phyloP scores from a whole-genome alignment of 2,797 vertebrate genomes.

The Chloroceryle amazona region DNA sequence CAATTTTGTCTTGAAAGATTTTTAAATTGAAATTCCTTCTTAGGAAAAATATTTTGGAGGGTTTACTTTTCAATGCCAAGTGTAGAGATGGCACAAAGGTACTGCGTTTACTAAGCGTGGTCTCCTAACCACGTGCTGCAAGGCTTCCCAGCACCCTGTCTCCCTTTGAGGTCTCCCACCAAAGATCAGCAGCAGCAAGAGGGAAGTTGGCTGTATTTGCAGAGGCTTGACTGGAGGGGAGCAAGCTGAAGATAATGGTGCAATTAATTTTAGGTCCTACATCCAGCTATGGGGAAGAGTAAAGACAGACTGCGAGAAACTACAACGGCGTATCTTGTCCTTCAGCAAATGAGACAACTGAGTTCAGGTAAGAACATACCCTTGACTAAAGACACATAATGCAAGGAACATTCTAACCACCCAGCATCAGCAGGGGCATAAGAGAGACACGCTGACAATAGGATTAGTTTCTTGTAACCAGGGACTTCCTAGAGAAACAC shows the following conservation, averaged over 20 bases:
- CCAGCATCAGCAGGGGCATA: background rate
- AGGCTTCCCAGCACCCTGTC: background rate
- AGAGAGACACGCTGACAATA: background rate
- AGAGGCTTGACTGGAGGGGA: background rate
- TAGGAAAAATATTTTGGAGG: background rate
- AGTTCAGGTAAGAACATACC: background rate
- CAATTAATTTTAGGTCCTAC: background rate
- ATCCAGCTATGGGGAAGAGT: background rate
- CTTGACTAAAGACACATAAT: background rate
- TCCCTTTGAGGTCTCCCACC: background rate
- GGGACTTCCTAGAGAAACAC: background rate
- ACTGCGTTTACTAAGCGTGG: background rate
- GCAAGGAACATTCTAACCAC: background rate
- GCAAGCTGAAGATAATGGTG: background rate
- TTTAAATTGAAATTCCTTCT: background rate
- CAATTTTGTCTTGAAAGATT: constrained; percentile 11
- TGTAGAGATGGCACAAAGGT: background rate
- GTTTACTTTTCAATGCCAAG: background rate
- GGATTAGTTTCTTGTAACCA: background rate
- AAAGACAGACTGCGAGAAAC: background rate
- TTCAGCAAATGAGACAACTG: background rate
- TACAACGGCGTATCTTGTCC: background rate
- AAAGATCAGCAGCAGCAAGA: background rate
- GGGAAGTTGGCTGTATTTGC: background rate
- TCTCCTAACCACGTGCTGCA: background rate